Conservation (phyloP, 2,888 invertebrate species). For the Parthenolecanium corni region DNA sequence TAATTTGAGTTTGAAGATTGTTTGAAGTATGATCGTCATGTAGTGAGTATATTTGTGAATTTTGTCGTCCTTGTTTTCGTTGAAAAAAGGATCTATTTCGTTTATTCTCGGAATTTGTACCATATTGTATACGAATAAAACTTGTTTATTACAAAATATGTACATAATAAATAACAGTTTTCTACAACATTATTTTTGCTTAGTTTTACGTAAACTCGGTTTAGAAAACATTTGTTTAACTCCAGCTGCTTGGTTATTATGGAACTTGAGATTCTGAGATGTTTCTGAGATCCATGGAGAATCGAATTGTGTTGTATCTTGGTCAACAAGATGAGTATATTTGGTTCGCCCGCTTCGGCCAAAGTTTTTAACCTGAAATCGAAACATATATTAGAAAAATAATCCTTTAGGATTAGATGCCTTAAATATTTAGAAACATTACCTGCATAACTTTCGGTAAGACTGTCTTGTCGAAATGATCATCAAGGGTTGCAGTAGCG, state of each 20-base stretch:
- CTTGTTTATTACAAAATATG: too few relatives aligned
- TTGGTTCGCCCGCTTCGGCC: conserved; percentile 97
- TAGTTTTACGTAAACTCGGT: conserved; percentile 55
- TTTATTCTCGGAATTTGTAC: too few relatives aligned
- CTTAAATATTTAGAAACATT: conserved; percentile 30
- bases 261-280: conserved; percentile 74
- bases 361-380: conserved; percentile 87
- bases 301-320: conserved; percentile 97
- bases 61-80: too few relatives aligned
- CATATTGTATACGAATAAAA: too few relatives aligned
- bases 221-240: conserved; percentile 85
- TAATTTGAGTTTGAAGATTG: too few relatives aligned
- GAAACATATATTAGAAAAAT: background rate
- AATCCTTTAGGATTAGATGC: too few relatives aligned
- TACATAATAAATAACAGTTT: too few relatives aligned
- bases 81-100: too few relatives aligned
- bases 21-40: too few relatives aligned
- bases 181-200: conserved; percentile 8
- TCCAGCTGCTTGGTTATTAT: conserved; percentile 78
- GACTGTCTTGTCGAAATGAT: conserved; percentile 98
- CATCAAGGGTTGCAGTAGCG: conserved; percentile 90
- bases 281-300: conserved; percentile 95
- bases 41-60: too few relatives aligned
- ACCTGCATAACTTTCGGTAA: conserved; percentile 98
- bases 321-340: conserved; percentile 97